Evolutionary conservation across 2,797 vertebrate genomes (phyloP), one percentile per base, ranked within the genome.

Genomic region (Hoplostethus atlanticus): DNA sequence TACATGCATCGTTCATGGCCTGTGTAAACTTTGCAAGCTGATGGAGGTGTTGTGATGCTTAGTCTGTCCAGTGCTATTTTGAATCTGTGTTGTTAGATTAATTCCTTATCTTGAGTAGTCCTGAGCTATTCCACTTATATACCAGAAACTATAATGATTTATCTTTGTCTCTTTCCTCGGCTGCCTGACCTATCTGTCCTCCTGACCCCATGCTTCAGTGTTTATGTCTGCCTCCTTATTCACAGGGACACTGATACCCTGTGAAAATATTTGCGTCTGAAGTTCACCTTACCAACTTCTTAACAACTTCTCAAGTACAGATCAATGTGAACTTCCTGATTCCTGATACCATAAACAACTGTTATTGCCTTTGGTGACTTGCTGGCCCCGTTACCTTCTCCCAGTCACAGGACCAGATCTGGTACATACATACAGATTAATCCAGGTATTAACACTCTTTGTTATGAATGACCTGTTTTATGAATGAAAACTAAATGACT

Each of bases 21-120:
- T 52, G 21, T 21, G 8, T 10, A 6, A 17, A 52, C 21, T 52
- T 30, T 36, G 10, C 53, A 47, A 46, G 38, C n/a, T 56, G 15
- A 10, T 31, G 11, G 4, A 15, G 21, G 5, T 7, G 5, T 6
- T 31, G 30, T 30, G 46, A 38, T 9, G 8, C 36, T 40, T 10
- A 40, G 8, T 10, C 8, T 40, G 38, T 11, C 48, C 64, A 63
- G 57, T 69, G 76, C 72, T 76, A 73, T 76, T 84, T 78, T 82
- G 65, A 80, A 74, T 65, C 64, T 6, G 65, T 30, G 36, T 34
- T 81, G 48, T 71, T 58, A 15, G 38, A 65, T 40, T 11, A 40
- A 21, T 25, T 8, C 50, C 17, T 11, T 17, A 17, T 50, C 11
- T 21, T 17, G 6, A 9, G 21, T 51, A 40, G 38, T 9, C 38